phyloP scores from a whole-genome alignment of 2,113 vertebrate species.

The Pogona vitticeps region DNA sequence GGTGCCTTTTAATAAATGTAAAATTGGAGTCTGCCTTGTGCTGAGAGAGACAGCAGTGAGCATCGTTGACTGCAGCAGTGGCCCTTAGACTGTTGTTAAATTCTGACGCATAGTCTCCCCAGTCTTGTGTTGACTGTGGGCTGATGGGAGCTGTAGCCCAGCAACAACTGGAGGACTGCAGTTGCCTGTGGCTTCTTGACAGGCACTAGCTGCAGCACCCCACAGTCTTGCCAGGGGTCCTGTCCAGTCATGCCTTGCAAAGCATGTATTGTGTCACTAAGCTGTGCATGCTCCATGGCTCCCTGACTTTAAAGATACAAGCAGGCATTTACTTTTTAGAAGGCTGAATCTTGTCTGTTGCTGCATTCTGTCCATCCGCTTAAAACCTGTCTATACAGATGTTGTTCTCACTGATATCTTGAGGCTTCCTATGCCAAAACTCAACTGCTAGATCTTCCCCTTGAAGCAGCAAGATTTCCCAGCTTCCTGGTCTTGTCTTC shows the following conservation, averaged over 20 bases:
- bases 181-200: no score
- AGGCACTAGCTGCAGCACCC: not conserved
- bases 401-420: no score
- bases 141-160: not conserved
- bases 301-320: not conserved
- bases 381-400: no score
- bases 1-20: not conserved
- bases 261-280: not conserved
- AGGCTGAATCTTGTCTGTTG: not conserved
- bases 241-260: not conserved
- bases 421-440: no score
- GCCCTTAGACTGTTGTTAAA: not conserved
- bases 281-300: not conserved
- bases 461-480: no score
- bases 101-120: not conserved
- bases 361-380: no score
- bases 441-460: no score
- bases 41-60: not conserved
- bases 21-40: not conserved
- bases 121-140: not conserved
- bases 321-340: not conserved
- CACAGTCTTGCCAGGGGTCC: not conserved
- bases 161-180: not conserved
- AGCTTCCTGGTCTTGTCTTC: no score
- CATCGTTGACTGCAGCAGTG: no score